Base-by-base conservation (phyloP, 2,888 invertebrate species). In the Amorpha juglandis region DNA sequence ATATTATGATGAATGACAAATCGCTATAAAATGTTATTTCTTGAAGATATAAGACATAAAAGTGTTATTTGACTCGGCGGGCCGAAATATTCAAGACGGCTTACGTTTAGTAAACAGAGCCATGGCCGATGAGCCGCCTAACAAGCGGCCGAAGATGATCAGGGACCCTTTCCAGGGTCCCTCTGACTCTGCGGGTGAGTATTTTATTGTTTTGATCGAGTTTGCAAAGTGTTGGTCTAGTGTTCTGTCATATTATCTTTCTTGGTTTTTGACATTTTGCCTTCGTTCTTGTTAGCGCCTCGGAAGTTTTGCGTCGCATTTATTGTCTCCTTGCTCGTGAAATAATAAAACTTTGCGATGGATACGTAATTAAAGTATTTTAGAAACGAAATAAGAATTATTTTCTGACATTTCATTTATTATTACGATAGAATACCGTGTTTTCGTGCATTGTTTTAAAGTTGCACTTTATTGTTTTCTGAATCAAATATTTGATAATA, bases 111-210 rank as follows among this genome's bases (percentile, higher is more conserved):
- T 95, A 95, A 95, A 95, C 95, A 95, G 94, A 94, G 94, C 94
- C 94, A 98, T 98, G 98, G 98, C 98, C 95, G 98, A 98, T 95
- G 98, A 98, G 94, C 98, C 98, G 95, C 98, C 98, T 93, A 98
- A 96, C 90, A 98, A 98, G 96, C 96, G 98, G 96, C 97, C 96
- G 89, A 98, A 98, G 94, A 96, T 98, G 94, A 96, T 98, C 91
- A 94, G 94, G 87, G 96, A 97, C 94, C 95, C 96, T 88, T 97
- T 96, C 91, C 96, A 96, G 94, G 96, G 96, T 88, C 95, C 96
- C 82, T 96, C 96, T 79, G 97, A 97, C 91, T 95, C 96, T 82
- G 95, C 96, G 89, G 97, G 97, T 97, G 93, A 95, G 95, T 92
- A 86, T 83, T 86, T 87, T 87, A 81, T 79, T 80, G 74, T 84